These are phyloP conservation scores for Rhodinocichla rosea DNA, from an alignment of 2,113 vertebrate species.

Conservation along the genomic window DNA sequence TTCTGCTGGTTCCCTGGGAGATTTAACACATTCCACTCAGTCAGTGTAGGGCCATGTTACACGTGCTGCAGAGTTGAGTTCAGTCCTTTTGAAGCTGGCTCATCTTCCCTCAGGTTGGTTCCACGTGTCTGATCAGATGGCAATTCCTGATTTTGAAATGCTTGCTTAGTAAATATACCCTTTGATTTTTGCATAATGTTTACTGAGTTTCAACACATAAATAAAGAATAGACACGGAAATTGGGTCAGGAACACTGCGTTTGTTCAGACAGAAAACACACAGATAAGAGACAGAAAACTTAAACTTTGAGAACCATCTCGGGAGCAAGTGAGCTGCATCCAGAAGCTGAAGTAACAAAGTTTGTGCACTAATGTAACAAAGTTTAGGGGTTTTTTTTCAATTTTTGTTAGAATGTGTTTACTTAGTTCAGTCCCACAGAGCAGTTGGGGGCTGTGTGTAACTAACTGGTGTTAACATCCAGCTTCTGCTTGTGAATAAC, in stretches of 20 bases:
- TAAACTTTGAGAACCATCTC: not conserved
- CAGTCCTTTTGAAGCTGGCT: not conserved
- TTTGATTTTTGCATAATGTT: slow-evolving; percentile 54
- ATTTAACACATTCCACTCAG: not conserved
- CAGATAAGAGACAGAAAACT: not conserved
- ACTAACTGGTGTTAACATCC: not conserved
- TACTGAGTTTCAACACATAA: slow-evolving; percentile 41
- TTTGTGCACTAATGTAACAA: not conserved
- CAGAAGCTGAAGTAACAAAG: not conserved
- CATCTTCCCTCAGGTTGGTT: not conserved
- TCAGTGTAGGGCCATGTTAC: rapidly evolving
- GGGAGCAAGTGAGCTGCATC: not conserved
- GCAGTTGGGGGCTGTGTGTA: not conserved
- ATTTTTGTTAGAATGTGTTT: not conserved
- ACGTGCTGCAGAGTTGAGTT: not conserved
- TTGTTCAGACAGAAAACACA: not conserved
- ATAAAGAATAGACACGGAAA: not conserved
- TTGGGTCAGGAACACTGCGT: not conserved
- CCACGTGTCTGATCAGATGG: not conserved
- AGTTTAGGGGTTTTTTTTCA: not conserved
- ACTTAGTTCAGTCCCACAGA: not conserved
- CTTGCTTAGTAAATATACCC: slow-evolving; percentile 53
- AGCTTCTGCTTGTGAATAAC: not conserved
- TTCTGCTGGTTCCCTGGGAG: not conserved
- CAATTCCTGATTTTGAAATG: slow-evolving; percentile 24